Conservation (phyloP, 1,140 invertebrate species). For the Acromyrmex charruanus region DNA sequence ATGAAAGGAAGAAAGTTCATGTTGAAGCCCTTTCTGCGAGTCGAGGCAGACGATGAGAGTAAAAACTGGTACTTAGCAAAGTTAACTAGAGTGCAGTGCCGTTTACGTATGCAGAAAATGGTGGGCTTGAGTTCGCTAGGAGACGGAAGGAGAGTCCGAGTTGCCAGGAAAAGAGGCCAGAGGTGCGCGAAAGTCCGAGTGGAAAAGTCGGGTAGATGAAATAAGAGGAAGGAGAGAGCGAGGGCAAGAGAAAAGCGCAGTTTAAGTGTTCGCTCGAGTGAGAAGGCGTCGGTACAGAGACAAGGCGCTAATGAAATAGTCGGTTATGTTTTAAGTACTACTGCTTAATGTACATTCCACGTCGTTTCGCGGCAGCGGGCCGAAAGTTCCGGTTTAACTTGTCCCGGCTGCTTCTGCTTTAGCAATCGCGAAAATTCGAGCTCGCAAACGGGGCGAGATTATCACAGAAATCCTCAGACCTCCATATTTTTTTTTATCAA, state of each 20-base stretch:
- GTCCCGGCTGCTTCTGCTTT: not conserved
- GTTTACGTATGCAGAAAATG: slow-evolving; percentile 81
- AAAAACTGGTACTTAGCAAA: slow-evolving; percentile 79
- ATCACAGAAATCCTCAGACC: not conserved
- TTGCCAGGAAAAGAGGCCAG: slow-evolving; percentile 68
- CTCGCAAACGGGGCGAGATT: not conserved
- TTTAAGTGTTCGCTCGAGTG: slow-evolving; percentile 66
- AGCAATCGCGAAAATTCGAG: slow-evolving; percentile 48
- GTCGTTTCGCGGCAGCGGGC: slow-evolving; percentile 49
- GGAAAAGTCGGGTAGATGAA: slow-evolving; percentile 23
- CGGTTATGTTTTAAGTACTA: slow-evolving; percentile 75
- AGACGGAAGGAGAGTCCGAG: slow-evolving; percentile 33
- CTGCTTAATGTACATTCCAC: slow-evolving; percentile 66
- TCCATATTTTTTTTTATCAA: not conserved
- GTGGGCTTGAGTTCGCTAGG: slow-evolving; percentile 54
- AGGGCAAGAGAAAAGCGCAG: slow-evolving; percentile 54
- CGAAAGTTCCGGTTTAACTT: slow-evolving; percentile 57
- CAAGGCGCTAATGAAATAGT: slow-evolving; percentile 75
- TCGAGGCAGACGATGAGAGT: slow-evolving; percentile 70
- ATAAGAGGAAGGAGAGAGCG: not conserved
- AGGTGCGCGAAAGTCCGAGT: slow-evolving; percentile 57
- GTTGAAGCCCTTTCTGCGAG: slow-evolving; percentile 27
- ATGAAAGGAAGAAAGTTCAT: slow-evolving; percentile 34
- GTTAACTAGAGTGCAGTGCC: slow-evolving; percentile 77
- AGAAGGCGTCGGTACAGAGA: slow-evolving; percentile 61